Evolutionary conservation across 2,888 invertebrate species (phyloP), one percentile per base, ranked within the genome.

Genomic region (Trachelus tabidus): DNA sequence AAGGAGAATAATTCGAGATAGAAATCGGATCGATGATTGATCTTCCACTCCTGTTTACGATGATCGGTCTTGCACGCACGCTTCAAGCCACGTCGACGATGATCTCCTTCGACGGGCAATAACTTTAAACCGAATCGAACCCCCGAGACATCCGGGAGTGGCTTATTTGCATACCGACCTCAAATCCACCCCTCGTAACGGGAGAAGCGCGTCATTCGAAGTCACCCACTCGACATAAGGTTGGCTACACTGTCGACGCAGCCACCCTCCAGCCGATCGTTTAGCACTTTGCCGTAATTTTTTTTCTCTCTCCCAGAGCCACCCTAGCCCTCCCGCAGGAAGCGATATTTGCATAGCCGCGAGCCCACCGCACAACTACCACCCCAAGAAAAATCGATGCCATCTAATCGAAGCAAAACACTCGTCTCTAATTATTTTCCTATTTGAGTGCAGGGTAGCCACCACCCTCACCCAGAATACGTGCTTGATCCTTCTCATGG

Each of bases 241-340:
- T 73, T 88, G 87, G 86, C 85, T 85, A 81, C 84, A 82, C 81
- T 76, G 82, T 80, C 82, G 80, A 76, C 79, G 69, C 76, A 73
- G 76, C 73, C 73, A 79, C 81, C 77, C 79, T 78, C 78, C 81
- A 80, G 80, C 82, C 88, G 90, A 91, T 91, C 91, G 90, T 91
- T 91, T 91, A 91, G 91, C 91, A 91, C 91, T 91, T 91, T 89
- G 87, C 85, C 85, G 90, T 90, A 90, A 91, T 91, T 91, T 90
- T 90, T 88, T 85, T 82, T 83, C 84, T 84, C 82, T 81, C 40
- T 40, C 40, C 40, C 40, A 0, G 15, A 40, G 40, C 83, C 79
- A 79, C 83, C 77, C 80, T 84, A 79, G 79, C 81, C 81, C 78
- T 78, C 79, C 75, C 84, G 40, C 6, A 40, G 40, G 40, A 40